Conservation (phyloP, 2,888 invertebrate genomes). For the Meandrusa payeni region DNA sequence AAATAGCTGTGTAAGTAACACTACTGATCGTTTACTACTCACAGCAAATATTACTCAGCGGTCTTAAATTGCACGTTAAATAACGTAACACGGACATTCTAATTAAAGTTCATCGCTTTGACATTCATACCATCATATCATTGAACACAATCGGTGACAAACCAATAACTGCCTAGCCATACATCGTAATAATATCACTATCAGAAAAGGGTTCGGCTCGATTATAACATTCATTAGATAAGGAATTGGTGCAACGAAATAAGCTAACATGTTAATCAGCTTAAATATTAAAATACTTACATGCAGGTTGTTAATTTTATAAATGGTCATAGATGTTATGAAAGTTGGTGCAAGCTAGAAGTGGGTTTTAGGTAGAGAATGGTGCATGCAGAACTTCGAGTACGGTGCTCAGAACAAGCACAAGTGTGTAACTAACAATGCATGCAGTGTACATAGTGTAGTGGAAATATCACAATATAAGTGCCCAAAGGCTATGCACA, state of each 20-base stretch:
- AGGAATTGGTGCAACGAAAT: conserved; percentile 59
- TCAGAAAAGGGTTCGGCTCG: conserved; percentile 73
- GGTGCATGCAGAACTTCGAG: conserved; percentile 74
- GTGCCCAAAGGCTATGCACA: conserved; percentile 68
- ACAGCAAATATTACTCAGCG: conserved; percentile 49
- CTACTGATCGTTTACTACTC: conserved; percentile 49
- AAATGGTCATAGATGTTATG: conserved; percentile 55
- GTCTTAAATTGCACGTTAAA: conserved; percentile 73
- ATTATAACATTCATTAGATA: conserved; percentile 65
- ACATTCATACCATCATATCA: conserved; percentile 78
- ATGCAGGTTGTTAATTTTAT: conserved; percentile 47
- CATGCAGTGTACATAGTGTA: conserved; percentile 80
- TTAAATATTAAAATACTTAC: conserved; percentile 43
- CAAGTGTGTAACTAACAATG: conserved; percentile 80
- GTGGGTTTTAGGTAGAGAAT: conserved; percentile 79
- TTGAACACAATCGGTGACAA: conserved; percentile 70
- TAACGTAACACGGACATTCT: conserved; percentile 78
- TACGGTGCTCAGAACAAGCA: conserved; percentile 71
- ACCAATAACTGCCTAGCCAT: conserved; percentile 67
- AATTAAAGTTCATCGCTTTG: conserved; percentile 80
- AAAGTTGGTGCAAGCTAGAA: conserved; percentile 76
- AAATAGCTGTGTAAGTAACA: conserved; percentile 63
- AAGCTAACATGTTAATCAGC: conserved; percentile 71
- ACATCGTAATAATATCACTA: conserved; percentile 71
- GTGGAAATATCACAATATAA: conserved; percentile 51